Evolutionary conservation across 1,140 invertebrate genomes (phyloP).

Genomic region (Stegodyphus mimosarum): DNA sequence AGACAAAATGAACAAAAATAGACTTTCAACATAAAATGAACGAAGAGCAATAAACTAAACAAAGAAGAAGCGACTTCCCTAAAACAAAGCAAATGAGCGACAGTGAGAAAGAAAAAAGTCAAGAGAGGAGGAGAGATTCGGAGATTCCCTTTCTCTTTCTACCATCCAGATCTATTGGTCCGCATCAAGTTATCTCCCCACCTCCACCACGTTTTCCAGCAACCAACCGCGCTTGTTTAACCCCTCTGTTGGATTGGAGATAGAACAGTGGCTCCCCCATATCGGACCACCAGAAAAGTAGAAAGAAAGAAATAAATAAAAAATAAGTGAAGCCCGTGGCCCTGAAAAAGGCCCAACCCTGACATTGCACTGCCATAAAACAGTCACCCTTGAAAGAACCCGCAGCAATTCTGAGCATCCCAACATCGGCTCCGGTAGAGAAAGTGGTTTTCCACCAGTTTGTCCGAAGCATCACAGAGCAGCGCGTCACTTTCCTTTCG

Average conservation of each 20-base stretch:
- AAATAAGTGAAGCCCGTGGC: neutral
- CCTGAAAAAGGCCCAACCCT: slow-evolving; percentile 15
- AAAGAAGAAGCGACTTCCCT: too few species aligned
- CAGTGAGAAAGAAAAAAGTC: too few species aligned
- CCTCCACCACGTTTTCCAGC: neutral
- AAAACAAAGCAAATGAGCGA: too few species aligned
- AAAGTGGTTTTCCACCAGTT: slow-evolving; percentile 13
- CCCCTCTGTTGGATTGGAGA: neutral
- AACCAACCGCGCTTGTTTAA: too few species aligned
- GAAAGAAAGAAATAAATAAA: neutral
- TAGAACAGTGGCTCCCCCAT: slow-evolving; percentile 17
- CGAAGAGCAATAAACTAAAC: too few species aligned
- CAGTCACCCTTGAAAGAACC: slow-evolving; percentile 18
- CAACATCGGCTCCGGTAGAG: neutral
- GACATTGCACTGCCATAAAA: slow-evolving; percentile 26
- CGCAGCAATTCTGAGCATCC: slow-evolving; percentile 11
- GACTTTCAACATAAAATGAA: too few species aligned
- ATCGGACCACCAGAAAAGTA: neutral
- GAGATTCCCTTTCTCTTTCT: neutral
- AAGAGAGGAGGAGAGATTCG: too few species aligned
- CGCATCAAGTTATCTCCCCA: neutral
- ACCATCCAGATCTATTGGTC: neutral
- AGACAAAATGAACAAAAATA: too few species aligned
- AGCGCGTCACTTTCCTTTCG: neutral
- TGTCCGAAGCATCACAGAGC: neutral